These are phyloP conservation scores for Ficedula albicollis DNA, from an alignment of 2,797 vertebrate species.

Conservation along the genomic window DNA sequence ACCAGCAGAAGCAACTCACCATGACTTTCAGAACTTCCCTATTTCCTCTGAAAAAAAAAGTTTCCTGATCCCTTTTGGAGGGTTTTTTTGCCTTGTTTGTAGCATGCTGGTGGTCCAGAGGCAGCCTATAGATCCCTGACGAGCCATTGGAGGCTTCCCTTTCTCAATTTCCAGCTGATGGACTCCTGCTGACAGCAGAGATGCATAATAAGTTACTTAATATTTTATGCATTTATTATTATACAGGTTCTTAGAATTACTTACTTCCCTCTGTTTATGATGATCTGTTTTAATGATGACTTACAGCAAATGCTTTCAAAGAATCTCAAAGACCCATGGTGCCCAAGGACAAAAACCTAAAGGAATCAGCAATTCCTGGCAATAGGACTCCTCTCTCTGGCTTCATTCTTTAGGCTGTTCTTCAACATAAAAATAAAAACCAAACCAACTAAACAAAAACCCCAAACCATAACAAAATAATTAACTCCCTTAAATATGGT, in stretches of 20 bases:
- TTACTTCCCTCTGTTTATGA: not conserved
- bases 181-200: not conserved
- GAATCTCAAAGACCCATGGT: not conserved
- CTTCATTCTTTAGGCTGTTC: not conserved
- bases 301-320: not conserved
- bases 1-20: not conserved
- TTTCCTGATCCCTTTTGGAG: not conserved
- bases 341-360: not conserved
- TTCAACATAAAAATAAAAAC: not conserved
- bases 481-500: not conserved
- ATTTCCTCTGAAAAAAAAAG: not conserved
- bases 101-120: not conserved
- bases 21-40: no score
- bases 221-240: not conserved
- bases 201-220: not conserved
- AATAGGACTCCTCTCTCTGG: not conserved
- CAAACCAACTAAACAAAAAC: not conserved
- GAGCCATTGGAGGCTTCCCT: not conserved
- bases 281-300: not conserved
- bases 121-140: not conserved
- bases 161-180: not conserved
- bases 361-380: not conserved
- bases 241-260: not conserved
- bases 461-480: not conserved
- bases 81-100: not conserved